A percentile compares a stretch with the other conserved stretches of the same genome.
Evolutionary conservation across 2,888 invertebrate species (phyloP).

Genomic region (Dryobota labecula): DNA sequence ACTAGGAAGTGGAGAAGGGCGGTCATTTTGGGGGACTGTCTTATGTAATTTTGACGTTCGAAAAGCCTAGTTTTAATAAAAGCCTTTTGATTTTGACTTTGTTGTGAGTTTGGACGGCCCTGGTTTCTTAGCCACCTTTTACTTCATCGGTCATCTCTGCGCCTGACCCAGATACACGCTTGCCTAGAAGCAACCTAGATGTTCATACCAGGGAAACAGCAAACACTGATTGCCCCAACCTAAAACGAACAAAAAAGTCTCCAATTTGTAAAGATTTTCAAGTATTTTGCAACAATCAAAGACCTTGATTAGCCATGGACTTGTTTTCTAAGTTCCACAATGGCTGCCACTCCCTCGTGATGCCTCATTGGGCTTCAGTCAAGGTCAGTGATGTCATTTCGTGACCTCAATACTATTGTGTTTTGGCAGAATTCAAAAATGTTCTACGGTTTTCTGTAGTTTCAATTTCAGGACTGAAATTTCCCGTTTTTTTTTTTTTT

Average conservation of each 20-base stretch:
- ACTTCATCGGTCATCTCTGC: background rate
- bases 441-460: conserved; percentile 11
- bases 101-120: no score
- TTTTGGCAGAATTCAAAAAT: conserved; percentile 44
- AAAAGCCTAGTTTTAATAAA: no score
- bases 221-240: background rate
- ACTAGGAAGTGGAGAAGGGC: no score
- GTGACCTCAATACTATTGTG: conserved; percentile 42
- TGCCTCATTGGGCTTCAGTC: conserved; percentile 50
- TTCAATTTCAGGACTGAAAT: background rate
- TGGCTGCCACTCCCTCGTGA: conserved; percentile 47
- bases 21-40: no score
- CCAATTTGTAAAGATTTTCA: conserved; percentile 40
- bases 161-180: background rate
- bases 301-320: conserved; percentile 45
- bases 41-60: no score
- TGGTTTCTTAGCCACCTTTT: no score
- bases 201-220: background rate
- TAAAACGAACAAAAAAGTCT: conserved; percentile 14
- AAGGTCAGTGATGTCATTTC: conserved; percentile 63
- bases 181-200: background rate
- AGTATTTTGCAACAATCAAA: conserved; percentile 46
- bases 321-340: conserved; percentile 55
- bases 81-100: no score
- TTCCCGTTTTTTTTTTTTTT: background rate